Conservation (phyloP, 2,888 invertebrate species). For the Zelleria hepariella region DNA sequence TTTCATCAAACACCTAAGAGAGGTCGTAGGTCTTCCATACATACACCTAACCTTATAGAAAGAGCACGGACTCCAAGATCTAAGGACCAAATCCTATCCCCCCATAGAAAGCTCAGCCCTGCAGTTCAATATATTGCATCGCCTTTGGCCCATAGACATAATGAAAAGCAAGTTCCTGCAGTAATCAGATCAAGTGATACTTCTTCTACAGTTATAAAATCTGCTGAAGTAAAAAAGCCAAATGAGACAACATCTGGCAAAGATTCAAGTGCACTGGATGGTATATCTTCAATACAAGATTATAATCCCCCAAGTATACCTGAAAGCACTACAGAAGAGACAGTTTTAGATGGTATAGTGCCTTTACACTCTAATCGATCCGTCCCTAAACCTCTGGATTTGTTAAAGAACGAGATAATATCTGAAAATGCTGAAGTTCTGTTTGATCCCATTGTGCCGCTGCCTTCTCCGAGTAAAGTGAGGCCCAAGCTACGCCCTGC, state of each 20-base stretch:
- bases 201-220: background rate
- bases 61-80: background rate
- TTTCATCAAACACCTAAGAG: background rate
- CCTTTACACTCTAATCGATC: conserved; percentile 35
- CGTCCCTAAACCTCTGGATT: conserved; percentile 42
- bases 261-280: background rate
- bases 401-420: conserved; percentile 56
- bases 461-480: conserved; percentile 75
- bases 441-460: conserved; percentile 64
- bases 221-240: background rate
- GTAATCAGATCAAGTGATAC: background rate
- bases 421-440: conserved; percentile 58
- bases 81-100: background rate
- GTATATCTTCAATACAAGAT: conserved; percentile 16
- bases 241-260: background rate
- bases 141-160: background rate
- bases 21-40: background rate
- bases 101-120: background rate
- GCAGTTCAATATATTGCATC: background rate
- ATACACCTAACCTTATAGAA: background rate
- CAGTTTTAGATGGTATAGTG: conserved; percentile 55
- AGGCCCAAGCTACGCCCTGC: conserved; percentile 78
- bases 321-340: conserved; percentile 37
- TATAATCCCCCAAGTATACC: conserved; percentile 45
- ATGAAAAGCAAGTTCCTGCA: background rate